Conservation (phyloP, 1,140 invertebrate genomes). For the Orius laevigatus region DNA sequence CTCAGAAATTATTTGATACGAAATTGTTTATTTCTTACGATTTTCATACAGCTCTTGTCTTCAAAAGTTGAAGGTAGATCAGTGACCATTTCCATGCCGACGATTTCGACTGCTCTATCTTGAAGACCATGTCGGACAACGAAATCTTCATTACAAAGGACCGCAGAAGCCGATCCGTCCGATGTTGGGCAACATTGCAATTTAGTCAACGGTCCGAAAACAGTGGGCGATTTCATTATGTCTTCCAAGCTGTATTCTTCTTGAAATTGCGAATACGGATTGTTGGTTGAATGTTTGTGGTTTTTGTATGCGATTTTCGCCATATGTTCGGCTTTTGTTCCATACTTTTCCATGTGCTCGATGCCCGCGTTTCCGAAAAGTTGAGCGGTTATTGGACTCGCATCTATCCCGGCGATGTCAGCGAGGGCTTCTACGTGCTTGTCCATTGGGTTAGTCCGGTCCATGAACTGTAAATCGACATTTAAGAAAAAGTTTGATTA, state of each 20-base stretch:
- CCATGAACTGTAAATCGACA: conserved; percentile 45
- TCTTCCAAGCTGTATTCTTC: conserved; percentile 78
- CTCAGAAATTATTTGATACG: background rate
- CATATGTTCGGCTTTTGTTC: conserved; percentile 80
- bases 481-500: background rate
- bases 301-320: conserved; percentile 97
- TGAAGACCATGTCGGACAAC: conserved; percentile 68
- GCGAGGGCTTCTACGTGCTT: conserved; percentile 78
- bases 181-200: conserved; percentile 95
- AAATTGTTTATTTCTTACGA: conserved; percentile 33
- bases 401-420: conserved; percentile 58
- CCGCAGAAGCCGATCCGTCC: conserved; percentile 78
- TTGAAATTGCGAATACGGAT: conserved; percentile 90
- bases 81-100: conserved; percentile 91
- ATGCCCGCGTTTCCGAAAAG: conserved; percentile 91
- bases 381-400: conserved; percentile 77
- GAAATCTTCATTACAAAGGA: conserved; percentile 82
- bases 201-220: conserved; percentile 84
- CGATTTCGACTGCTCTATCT: conserved; percentile 77
- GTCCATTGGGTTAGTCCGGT: conserved; percentile 87
- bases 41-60: conserved; percentile 74
- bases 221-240: conserved; percentile 65
- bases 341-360: conserved; percentile 96
- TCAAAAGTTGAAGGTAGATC: conserved; percentile 74
- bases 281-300: conserved; percentile 90